Evolutionary conservation across 1,140 invertebrate species (phyloP), one percentile per base, ranked within the genome.

Genomic region (Cydia splendana): DNA sequence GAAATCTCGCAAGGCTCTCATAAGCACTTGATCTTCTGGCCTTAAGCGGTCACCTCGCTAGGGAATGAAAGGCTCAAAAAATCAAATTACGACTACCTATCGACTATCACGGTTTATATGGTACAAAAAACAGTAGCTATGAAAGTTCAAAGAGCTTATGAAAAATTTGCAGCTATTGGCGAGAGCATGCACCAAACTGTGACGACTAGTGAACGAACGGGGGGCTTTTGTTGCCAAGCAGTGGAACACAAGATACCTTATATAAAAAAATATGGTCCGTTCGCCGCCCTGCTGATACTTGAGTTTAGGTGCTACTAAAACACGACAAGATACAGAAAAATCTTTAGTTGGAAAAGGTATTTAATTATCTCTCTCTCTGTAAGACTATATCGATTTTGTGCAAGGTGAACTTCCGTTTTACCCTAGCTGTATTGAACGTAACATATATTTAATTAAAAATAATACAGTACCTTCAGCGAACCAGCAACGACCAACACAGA

Each of bases 401-500:
- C 13, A 57, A 57, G 53, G 15, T 18, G 38, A 42, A 9, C 38
- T 42, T 42, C 2, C 38, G 38, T 10, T 42, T 42, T 1, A 42
- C 38, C 9, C 7, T 42, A 42, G 0, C n/a, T 57, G 3, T 4
- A 20, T 57, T 57, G 53, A 57, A 57, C 24, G 24, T 24, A 24
- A 24, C 53, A 24, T 24, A 10, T 9, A 18, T 7, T 65, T 69
- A 15, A 15, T 69, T 42, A 1, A 38, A 69, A 28, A 48, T 75
- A 30, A 65, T 20, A 15, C 9, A 51, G 28, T 76, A 95, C 95
- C 90, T 96, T 96, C 9, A 97, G 92, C 51, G 97, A 96, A 67
- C 98, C 98, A 80, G 98, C 98, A 6, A 98, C 97, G 0, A 98
- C 97, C 13, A 99, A 93, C 4, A 98, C 97, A 75, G 97, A 98